Base-by-base conservation (phyloP, 2,113 vertebrate species). In the Lophius piscatorius region DNA sequence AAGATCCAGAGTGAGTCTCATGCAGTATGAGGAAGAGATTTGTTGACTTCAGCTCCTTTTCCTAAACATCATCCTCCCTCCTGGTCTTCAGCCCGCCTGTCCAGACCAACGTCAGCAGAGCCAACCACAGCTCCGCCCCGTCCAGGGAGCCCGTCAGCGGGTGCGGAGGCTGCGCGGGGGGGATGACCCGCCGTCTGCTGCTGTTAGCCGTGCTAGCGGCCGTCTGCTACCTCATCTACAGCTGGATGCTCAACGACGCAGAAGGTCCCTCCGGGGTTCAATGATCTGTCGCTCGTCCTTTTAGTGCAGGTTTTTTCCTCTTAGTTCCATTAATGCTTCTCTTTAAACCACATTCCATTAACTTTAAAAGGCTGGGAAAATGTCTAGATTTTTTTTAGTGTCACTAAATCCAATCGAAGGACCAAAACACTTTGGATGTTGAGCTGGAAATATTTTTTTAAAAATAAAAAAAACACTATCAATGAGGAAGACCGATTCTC, bases 171-270 rank as follows among this genome's bases (percentile, higher is more conserved):
- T 8, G 59, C 41, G 6, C 78, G 18, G 74, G 83, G 35, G 66
- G 36, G 5, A 26, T 71, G 63, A 62, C 85, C 1, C 61, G 73
- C 24, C 21, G 80, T 34, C 54, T 91, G 69, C 65, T 90, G 31
- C 74, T 89, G 40, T 12, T 74, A 12, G 49, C 80, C 0, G 48
- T 82, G 46, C 54, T 89, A 44, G 87, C 79, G 16, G 83, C 49
- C 1, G 48, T 73, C 29, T 11, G 63, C 40, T 91, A 89, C 75
- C 90, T 79, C 9, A 57, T 76, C 11, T 89, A 84, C 51, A 39
- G 48, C 16, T 65, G 1, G 23, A 51, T 90, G 67, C 73, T 70
- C 34, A 61, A 63, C n/a, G 42, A 17, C 2, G 62, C 72, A 1
- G 61, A 49, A 29, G 63, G 42, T n/a, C 70, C 74, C 12, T 69